A percentile compares a stretch with the other conserved stretches of the same genome.
phyloP scores from a whole-genome alignment of 2,888 invertebrate genomes.

The Scaeva pyrastri region DNA sequence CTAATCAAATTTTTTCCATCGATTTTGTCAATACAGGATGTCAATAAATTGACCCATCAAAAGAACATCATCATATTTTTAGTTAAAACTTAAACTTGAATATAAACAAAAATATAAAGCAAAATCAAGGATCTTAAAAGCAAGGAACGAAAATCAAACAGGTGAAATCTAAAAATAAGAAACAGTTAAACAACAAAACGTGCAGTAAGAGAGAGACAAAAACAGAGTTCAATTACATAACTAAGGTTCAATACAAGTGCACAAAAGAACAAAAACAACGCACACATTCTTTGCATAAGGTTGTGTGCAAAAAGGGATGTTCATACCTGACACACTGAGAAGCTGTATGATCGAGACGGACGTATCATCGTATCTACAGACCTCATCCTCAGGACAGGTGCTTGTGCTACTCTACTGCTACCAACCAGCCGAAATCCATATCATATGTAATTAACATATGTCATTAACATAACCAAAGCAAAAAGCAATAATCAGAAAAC shows the following conservation, averaged over 20 bases:
- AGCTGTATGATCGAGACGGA: constrained; percentile 98
- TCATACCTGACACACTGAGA: constrained; percentile 96
- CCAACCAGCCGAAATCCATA: constrained; percentile 80
- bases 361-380: constrained; percentile 97
- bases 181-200: background rate
- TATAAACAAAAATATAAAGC: background rate
- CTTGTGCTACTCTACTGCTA: constrained; percentile 81
- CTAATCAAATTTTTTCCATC: constrained; percentile 7
- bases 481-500: constrained; percentile 65
- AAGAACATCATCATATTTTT: constrained; percentile 40
- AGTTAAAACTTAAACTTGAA: constrained; percentile 24
- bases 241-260: constrained; percentile 12
- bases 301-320: constrained; percentile 86
- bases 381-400: constrained; percentile 97
- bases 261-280: constrained; percentile 8
- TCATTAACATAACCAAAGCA: constrained; percentile 79
- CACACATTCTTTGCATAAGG: constrained; percentile 53
- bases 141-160: background rate
- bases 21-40: constrained; percentile 39
- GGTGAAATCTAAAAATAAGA: background rate
- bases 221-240: background rate
- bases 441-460: constrained; percentile 81
- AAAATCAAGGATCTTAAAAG: constrained; percentile 6
- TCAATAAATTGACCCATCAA: constrained; percentile 47
- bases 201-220: background rate